phyloP scores from a whole-genome alignment of 2,888 invertebrate genomes.

The Drosophila pseudotalamancana region DNA sequence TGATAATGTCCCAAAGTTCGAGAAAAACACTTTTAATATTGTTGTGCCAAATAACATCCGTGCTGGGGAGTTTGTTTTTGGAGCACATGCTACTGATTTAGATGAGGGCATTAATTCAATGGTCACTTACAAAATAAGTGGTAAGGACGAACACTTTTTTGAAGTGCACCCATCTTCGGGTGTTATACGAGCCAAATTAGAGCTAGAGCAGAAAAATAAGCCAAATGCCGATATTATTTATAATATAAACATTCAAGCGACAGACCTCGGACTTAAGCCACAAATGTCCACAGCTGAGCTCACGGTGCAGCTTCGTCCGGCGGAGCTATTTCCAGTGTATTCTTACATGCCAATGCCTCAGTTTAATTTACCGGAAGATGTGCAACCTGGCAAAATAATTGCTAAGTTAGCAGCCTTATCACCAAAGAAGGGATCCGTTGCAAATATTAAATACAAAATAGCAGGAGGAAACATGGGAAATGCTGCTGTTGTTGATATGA shows the following conservation, averaged over 20 bases:
- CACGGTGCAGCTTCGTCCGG: conserved; percentile 90
- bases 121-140: conserved; percentile 91
- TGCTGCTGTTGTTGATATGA: conserved; percentile 91
- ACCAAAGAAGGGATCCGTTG: conserved; percentile 90
- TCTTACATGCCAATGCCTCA: conserved; percentile 88
- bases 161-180: conserved; percentile 92
- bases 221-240: conserved; percentile 87
- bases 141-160: conserved; percentile 91
- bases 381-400: conserved; percentile 90
- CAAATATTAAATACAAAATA: conserved; percentile 91
- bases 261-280: conserved; percentile 90
- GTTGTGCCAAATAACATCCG: conserved; percentile 93
- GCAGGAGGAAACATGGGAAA: conserved; percentile 97
- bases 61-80: conserved; percentile 94
- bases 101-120: conserved; percentile 93
- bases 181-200: conserved; percentile 91
- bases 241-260: conserved; percentile 90
- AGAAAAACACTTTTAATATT: conserved; percentile 90
- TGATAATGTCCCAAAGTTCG: conserved; percentile 93
- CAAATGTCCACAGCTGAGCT: conserved; percentile 90
- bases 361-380: conserved; percentile 92
- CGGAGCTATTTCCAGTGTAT: conserved; percentile 92
- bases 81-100: conserved; percentile 93
- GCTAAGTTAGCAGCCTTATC: conserved; percentile 91
- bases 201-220: conserved; percentile 83